A percentile compares a stretch with the other conserved stretches of the same genome.
Conservation (phyloP, 2,888 invertebrate species). For the Rhimphoctona megacephalus region DNA sequence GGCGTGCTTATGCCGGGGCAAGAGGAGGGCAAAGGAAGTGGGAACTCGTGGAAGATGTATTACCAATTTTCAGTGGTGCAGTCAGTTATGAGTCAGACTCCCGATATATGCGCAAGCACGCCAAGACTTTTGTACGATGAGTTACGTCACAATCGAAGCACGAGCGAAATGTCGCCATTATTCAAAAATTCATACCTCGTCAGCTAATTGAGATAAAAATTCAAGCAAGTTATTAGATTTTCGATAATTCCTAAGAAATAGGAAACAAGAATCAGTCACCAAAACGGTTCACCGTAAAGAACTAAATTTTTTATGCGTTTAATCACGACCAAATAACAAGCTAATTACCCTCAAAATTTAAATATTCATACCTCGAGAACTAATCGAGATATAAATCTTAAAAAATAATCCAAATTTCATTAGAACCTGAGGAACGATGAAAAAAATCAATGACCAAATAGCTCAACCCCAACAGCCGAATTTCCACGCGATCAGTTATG, state of each 20-base stretch:
- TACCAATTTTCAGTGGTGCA: constrained; percentile 46
- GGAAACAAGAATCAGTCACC: background rate
- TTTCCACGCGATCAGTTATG: background rate
- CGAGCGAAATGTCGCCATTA: constrained; percentile 1
- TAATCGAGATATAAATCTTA: background rate
- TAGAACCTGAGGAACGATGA: background rate
- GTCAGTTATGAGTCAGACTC: constrained; percentile 33
- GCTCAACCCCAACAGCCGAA: background rate
- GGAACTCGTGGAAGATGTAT: constrained; percentile 18
- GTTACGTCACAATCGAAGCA: constrained; percentile 7
- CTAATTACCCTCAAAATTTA: background rate
- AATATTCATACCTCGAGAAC: background rate
- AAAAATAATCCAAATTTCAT: background rate
- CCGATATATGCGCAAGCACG: constrained; percentile 13
- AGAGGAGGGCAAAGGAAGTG: background rate
- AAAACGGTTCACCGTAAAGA: background rate
- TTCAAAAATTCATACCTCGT: constrained; percentile 2
- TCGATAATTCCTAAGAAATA: background rate
- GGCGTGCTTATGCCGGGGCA: constrained; percentile 10
- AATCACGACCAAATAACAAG: background rate
- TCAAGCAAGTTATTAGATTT: background rate
- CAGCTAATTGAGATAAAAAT: background rate
- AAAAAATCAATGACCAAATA: background rate
- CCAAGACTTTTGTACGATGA: background rate
- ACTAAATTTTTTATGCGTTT: background rate